These are phyloP conservation scores for Sander vitreus DNA, from an alignment of 2,113 vertebrate genomes.

Conservation along the genomic window DNA sequence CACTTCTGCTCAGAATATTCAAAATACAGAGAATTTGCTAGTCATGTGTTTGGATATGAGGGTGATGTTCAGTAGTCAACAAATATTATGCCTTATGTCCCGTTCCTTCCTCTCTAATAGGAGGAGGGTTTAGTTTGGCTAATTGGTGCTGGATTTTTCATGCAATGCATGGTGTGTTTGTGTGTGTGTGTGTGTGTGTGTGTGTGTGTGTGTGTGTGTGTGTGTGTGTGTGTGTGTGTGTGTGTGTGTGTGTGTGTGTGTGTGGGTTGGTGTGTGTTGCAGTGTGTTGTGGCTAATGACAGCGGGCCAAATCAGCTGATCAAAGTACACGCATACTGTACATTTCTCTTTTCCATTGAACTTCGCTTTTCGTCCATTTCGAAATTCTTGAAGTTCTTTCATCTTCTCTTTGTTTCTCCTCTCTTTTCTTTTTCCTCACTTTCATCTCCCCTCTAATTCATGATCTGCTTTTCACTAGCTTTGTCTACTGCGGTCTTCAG, in stretches of 20 bases:
- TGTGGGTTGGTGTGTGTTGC: not conserved
- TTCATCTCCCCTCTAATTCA: not conserved
- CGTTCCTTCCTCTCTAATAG: not conserved
- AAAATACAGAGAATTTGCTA: slow-evolving; percentile 9
- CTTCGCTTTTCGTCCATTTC: not conserved
- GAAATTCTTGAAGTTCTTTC: not conserved
- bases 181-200: not conserved
- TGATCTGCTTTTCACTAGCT: not conserved
- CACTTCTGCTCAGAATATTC: slow-evolving; percentile 33
- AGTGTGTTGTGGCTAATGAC: not conserved
- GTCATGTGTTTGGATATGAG: not conserved
- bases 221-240: not conserved
- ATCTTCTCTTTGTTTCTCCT: not conserved
- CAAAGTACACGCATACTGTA: not conserved
- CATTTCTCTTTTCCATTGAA: not conserved
- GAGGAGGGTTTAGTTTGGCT: not conserved
- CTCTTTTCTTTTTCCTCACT: not conserved
- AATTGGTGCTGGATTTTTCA: not conserved
- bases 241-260: slow-evolving; percentile 1
- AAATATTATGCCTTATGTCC: slow-evolving; percentile 4
- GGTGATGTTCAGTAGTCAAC: not conserved
- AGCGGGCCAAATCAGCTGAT: not conserved
- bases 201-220: too few species aligned
- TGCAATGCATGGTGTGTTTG: not conserved
- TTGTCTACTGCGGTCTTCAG: not conserved